Percentiles rank a stretch among this genome's conserved stretches.
Conservation (phyloP, 2,888 invertebrate species). For the Pollenia labialis region DNA sequence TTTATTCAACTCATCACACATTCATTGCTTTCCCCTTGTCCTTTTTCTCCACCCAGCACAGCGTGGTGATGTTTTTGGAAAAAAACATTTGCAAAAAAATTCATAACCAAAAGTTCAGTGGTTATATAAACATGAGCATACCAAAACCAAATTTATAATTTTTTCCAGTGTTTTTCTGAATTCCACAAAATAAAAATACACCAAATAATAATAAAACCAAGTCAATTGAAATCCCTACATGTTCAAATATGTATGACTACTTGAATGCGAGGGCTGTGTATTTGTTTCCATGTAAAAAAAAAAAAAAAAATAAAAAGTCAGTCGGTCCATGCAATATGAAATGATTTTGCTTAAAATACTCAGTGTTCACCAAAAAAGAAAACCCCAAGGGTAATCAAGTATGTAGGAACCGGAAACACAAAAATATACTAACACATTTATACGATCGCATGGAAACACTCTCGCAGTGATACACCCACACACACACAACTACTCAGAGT, state of each 20-base stretch:
- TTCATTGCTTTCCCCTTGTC: slow-evolving; percentile 18
- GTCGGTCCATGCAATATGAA: slow-evolving; percentile 52
- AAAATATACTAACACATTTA: neutral
- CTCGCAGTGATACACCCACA: neutral
- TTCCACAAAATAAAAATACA: slow-evolving; percentile 14
- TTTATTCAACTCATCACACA: slow-evolving; percentile 38
- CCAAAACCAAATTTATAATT: slow-evolving; percentile 24
- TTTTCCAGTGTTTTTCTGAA: neutral
- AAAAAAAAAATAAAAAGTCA: neutral
- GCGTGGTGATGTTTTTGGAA: slow-evolving; percentile 1
- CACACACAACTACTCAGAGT: neutral
- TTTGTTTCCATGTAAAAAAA: slow-evolving; percentile 11
- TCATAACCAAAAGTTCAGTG: slow-evolving; percentile 60
- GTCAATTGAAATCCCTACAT: slow-evolving; percentile 51
- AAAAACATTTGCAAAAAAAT: slow-evolving; percentile 29
- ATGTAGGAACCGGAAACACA: slow-evolving; percentile 25
- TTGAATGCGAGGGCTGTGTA: neutral
- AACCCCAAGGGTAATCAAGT: slow-evolving; percentile 45
- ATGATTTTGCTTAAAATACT: slow-evolving; percentile 18
- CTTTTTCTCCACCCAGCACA: neutral
- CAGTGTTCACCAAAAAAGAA: neutral
- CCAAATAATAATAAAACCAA: slow-evolving; percentile 35
- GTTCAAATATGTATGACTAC: slow-evolving; percentile 40
- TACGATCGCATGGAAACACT: neutral
- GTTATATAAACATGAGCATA: slow-evolving; percentile 27